Percentiles rank a stretch among this genome's conserved stretches.
Evolutionary conservation across 2,797 vertebrate species (phyloP).

Genomic region (Melanotaenia trifasciata): DNA sequence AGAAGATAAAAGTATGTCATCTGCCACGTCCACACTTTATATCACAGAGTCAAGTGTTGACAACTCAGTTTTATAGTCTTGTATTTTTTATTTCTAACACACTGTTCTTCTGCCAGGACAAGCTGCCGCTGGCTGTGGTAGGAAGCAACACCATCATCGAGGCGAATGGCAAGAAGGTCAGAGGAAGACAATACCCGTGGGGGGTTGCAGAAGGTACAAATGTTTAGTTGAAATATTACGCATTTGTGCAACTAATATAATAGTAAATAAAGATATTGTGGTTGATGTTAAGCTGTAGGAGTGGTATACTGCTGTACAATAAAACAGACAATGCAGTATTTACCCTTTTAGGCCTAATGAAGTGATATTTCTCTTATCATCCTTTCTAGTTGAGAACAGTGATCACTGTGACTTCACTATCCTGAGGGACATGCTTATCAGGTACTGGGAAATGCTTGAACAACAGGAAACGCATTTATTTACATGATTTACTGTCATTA

Average conservation of each 20-base stretch:
- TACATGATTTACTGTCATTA: too few relatives aligned
- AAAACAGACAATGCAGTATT: neutral
- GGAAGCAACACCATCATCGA: constrained; percentile 99
- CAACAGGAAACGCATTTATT: too few relatives aligned
- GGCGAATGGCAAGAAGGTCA: constrained; percentile 92
- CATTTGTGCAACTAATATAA: neutral
- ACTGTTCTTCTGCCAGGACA: constrained; percentile 84
- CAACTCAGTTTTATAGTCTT: neutral
- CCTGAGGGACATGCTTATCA: constrained; percentile 99
- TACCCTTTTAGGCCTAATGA: neutral
- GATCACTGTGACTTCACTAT: constrained; percentile 99
- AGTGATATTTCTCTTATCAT: neutral
- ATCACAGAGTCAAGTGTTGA: neutral
- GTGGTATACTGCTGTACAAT: neutral
- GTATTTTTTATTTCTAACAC: neutral
- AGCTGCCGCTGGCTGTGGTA: constrained; percentile 97
- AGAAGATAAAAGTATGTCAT: constrained; percentile 92
- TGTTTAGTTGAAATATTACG: neutral
- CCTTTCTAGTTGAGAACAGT: constrained; percentile 91
- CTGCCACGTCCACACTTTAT: neutral
- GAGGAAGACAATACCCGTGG: constrained; percentile 98
- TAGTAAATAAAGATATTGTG: neutral
- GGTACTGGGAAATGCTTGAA: constrained; percentile 77
- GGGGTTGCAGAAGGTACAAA: constrained; percentile 96
- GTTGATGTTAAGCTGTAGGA: too few relatives aligned